phyloP scores from a whole-genome alignment of 2,113 vertebrate species.

The Glaucomys volans region DNA sequence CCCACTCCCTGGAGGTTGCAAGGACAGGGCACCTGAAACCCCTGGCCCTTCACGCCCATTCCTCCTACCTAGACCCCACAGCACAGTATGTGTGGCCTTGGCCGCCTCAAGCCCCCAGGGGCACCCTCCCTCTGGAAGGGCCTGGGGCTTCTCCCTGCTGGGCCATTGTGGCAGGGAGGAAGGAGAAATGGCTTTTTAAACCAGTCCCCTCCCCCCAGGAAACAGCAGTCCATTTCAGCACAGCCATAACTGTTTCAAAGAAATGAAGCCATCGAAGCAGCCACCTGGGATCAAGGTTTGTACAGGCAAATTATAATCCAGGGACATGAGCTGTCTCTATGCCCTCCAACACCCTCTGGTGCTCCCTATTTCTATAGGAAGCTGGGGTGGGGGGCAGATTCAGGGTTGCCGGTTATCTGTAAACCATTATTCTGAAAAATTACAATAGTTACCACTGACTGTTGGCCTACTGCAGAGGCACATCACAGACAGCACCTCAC shows the following conservation, averaged over 20 bases:
- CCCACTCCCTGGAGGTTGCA: constrained; percentile 22
- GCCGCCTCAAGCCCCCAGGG: background rate
- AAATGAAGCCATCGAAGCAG: background rate
- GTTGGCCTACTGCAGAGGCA: background rate
- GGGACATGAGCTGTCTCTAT: background rate
- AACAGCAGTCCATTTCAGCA: background rate
- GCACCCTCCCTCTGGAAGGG: background rate
- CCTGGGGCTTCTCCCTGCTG: background rate
- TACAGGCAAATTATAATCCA: background rate
- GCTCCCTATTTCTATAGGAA: background rate
- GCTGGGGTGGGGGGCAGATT: background rate
- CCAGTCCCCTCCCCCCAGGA: background rate
- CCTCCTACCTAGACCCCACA: background rate
- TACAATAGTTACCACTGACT: background rate
- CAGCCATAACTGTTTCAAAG: background rate
- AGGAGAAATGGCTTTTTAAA: background rate
- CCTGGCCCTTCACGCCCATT: constrained; percentile 52
- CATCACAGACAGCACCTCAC: background rate
- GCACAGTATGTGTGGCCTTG: background rate
- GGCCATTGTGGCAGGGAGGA: background rate
- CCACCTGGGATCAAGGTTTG: background rate
- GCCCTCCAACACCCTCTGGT: background rate
- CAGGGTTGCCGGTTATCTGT: background rate
- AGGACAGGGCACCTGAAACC: background rate
- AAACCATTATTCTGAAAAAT: background rate